These are phyloP conservation scores for Sarcophaga bullata DNA, from an alignment of 1,140 invertebrate genomes.

Conservation along the genomic window DNA sequence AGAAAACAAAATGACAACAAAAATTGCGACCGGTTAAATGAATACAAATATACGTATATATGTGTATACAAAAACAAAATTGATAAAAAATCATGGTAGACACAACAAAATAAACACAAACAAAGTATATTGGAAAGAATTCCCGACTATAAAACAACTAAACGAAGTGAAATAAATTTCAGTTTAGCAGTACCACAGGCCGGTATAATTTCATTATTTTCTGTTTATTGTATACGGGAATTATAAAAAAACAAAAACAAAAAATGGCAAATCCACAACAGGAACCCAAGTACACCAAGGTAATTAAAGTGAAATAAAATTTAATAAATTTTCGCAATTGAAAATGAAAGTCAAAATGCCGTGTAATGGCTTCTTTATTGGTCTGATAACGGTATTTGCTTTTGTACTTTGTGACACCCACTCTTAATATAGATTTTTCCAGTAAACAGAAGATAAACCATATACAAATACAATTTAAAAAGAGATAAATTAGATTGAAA, in stretches of 20 bases:
- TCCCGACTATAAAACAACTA: background rate
- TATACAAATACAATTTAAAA: too few species aligned
- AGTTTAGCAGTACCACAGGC: background rate
- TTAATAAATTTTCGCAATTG: background rate
- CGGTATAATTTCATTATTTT: too few species aligned
- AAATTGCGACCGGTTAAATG: background rate
- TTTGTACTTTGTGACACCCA: background rate
- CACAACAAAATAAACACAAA: background rate
- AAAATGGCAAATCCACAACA: conserved; percentile 61
- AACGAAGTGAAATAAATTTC: background rate
- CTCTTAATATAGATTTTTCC: too few species aligned
- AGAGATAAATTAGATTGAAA: too few species aligned
- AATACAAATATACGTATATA: background rate
- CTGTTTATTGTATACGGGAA: background rate
- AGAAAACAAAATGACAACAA: conserved; percentile 10
- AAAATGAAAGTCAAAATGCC: too few species aligned
- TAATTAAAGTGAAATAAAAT: conserved; percentile 48
- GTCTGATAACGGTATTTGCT: background rate
- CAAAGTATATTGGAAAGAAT: background rate
- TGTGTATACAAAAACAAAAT: too few species aligned
- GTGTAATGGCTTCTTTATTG: too few species aligned
- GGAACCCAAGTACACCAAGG: conserved; percentile 61
- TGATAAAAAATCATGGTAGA: too few species aligned
- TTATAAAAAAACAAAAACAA: too few species aligned
- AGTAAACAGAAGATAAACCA: too few species aligned